These are phyloP conservation scores for Vimba vimba DNA, from an alignment of 2,113 vertebrate species.

Conservation along the genomic window DNA sequence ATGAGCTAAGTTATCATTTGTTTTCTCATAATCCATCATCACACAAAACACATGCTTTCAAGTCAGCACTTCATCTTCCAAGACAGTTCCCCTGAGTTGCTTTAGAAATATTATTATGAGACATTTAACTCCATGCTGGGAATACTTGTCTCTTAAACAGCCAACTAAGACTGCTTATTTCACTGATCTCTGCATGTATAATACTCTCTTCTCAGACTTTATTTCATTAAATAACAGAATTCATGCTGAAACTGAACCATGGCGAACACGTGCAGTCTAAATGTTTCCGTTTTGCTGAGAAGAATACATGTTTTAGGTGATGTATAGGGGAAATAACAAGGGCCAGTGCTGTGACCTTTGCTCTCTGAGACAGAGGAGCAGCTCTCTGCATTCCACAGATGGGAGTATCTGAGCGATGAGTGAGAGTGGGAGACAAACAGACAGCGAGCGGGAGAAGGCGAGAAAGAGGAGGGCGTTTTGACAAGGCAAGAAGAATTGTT, in stretches of 20 bases:
- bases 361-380: conserved; percentile 39
- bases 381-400: conserved; percentile 60
- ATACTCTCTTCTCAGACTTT: not conserved
- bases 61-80: conserved; percentile 23
- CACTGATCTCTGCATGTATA: not conserved
- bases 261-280: not conserved
- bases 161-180: conserved; percentile 1
- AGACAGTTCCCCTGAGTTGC: conserved; percentile 26
- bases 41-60: conserved; percentile 55
- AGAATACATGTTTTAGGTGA: not conserved
- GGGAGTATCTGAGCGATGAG: conserved; percentile 53
- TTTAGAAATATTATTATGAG: conserved; percentile 41
- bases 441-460: conserved; percentile 39
- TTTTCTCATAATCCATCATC: conserved; percentile 62
- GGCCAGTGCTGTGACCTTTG: conserved; percentile 1
- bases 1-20: conserved; percentile 50
- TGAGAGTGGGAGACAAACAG: conserved; percentile 51
- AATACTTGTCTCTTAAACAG: conserved; percentile 1
- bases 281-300: not conserved
- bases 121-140: conserved; percentile 21
- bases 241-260: not conserved
- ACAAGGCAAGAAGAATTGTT: conserved; percentile 56
- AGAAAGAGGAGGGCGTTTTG: conserved; percentile 63
- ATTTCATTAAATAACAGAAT: not conserved
- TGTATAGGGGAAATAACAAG: not conserved